Percentiles rank a stretch among this genome's conserved stretches.
Evolutionary conservation across 1,140 invertebrate genomes (phyloP).

Genomic region (Magallana angulata): DNA sequence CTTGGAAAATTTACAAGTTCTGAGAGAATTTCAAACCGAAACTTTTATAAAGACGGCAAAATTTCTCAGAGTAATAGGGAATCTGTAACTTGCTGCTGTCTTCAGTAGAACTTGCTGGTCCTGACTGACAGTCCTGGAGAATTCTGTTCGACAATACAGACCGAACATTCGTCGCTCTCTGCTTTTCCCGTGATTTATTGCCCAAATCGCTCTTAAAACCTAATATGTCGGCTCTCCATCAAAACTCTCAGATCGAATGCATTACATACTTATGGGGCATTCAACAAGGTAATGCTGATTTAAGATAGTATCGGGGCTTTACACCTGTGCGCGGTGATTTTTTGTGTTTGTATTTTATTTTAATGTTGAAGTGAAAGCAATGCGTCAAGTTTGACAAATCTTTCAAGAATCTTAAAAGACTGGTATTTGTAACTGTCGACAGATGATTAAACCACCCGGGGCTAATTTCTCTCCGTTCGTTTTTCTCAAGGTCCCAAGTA

Average conservation of each 20-base stretch:
- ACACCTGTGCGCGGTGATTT: neutral
- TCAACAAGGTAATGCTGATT: conserved; percentile 20
- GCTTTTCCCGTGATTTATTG: neutral
- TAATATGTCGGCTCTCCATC: neutral
- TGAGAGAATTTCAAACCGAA: neutral
- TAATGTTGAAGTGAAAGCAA: conserved; percentile 25
- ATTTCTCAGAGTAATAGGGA: too few relatives aligned
- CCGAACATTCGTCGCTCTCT: neutral
- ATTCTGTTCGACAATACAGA: neutral
- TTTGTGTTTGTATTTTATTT: neutral
- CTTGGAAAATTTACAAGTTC: neutral
- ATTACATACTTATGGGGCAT: conserved; percentile 20
- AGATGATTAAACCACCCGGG: neutral
- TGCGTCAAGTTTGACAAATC: conserved; percentile 29
- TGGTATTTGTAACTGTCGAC: neutral
- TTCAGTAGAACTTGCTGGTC: too few relatives aligned
- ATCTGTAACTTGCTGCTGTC: too few relatives aligned
- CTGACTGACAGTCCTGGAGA: neutral
- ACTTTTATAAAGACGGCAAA: too few relatives aligned
- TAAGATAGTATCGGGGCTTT: neutral
- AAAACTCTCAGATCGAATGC: conserved; percentile 8
- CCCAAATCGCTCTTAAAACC: conserved; percentile 1
- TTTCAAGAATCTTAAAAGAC: conserved; percentile 31
- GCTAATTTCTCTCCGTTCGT: neutral
- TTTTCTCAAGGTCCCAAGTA: neutral